Conservation (phyloP, 64 coral and sea anemone genomes). For the Porites australiensis region DNA sequence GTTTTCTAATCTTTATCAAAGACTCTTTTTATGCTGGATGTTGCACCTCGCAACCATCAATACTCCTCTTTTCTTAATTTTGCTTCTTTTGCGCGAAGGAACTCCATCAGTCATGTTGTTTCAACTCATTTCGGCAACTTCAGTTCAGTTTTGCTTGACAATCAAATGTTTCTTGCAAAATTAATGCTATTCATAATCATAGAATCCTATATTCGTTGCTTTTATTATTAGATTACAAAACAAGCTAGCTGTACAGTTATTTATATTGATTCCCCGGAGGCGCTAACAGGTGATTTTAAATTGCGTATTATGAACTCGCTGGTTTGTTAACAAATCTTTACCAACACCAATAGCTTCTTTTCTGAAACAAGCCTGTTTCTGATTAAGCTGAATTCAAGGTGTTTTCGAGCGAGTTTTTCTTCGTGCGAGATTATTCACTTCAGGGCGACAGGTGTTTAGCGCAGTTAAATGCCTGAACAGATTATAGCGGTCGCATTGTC, state of each 20-base stretch:
- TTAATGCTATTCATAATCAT: neutral
- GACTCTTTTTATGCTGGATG: neutral
- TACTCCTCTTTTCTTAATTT: neutral
- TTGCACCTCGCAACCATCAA: neutral
- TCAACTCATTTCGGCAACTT: neutral
- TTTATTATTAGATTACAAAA: conserved; percentile 16
- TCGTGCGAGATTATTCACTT: neutral
- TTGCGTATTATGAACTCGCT: neutral
- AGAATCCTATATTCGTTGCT: neutral
- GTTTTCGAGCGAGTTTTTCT: conserved; percentile 4
- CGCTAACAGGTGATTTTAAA: conserved; percentile 12
- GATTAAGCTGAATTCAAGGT: conserved; percentile 9
- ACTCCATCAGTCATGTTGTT: no score
- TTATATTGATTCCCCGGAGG: neutral
- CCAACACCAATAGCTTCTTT: no score
- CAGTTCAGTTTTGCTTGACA: no score
- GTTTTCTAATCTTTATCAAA: neutral
- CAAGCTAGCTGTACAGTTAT: neutral
- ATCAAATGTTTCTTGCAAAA: no score
- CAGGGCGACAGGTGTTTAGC: conserved; percentile 27
- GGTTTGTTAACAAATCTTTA: neutral
- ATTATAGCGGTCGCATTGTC: conserved; percentile 34
- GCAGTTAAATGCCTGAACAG: neutral
- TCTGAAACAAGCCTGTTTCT: neutral
- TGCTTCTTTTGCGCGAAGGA: no score